Conservation (phyloP, 2,888 invertebrate species). For the Thecophora atra region DNA sequence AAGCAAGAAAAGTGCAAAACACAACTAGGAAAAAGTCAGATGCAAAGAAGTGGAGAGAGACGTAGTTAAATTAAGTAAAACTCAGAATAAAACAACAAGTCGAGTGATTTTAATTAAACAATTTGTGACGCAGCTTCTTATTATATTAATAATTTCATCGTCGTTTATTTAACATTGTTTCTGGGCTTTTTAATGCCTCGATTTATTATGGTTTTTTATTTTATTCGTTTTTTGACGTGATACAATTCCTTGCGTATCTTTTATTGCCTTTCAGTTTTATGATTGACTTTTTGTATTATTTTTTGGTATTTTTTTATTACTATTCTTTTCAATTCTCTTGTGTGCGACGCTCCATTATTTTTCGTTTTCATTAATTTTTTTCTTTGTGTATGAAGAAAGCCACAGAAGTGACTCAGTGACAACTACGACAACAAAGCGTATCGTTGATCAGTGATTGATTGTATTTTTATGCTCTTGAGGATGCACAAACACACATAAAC, state of each 20-base stretch:
- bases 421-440: not conserved
- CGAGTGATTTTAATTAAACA: not conserved
- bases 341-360: not conserved
- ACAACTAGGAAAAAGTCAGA: not conserved
- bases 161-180: too few relatives aligned
- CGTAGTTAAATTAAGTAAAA: not conserved
- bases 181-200: too few relatives aligned
- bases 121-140: not conserved
- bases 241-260: too few relatives aligned
- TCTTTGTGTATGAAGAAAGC: not conserved
- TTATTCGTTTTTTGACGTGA: too few relatives aligned
- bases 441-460: conserved; percentile 3
- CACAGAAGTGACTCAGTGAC: not conserved
- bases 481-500: not conserved
- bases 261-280: too few relatives aligned
- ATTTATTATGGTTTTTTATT: too few relatives aligned
- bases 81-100: too few relatives aligned
- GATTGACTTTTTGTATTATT: too few relatives aligned
- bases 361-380: not conserved
- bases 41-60: not conserved
- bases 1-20: not conserved
- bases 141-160: not conserved
- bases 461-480: not conserved
- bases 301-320: too few relatives aligned
- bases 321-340: too few relatives aligned